Evolutionary conservation across 2,888 invertebrate species (phyloP), one percentile per base, ranked within the genome.

Genomic region (Sphaeridia pumilis): DNA sequence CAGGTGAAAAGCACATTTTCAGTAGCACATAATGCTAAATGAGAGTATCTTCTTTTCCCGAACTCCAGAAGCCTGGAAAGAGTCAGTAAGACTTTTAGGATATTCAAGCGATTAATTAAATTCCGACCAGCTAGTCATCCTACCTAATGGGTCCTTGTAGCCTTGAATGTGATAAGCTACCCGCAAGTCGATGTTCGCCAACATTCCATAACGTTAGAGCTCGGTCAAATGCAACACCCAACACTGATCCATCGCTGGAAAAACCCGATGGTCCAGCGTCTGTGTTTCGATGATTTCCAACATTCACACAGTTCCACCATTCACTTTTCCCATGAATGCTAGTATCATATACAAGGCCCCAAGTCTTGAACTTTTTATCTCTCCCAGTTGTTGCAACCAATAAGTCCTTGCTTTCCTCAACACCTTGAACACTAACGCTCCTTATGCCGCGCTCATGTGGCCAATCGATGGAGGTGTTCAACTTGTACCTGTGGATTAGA

Each of bases 211-310:
- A 69, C 1, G 85, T 86, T 43, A 85, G 68, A 7, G 76, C 75
- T 22, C 77, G 72, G 26, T 74, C 78, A 71, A 82, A 87, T 10
- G 78, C 78, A 14, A 82, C 80, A 4, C 80, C 83, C 38, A 87
- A 67, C 24, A 86, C 68, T 0, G 86, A 84, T n/a, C 84, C 84
- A 69, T 87, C 87, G 53, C 76, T 73, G 0, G 84, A 81, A 70
- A 86, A 86, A 42, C 75, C 75, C 2, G 80, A 72, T 36, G 76
- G 75, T 21, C 74, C 73, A 22, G 80, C 74, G 0, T 75, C 69
- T 20, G 79, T 68, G 58, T 78, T 72, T 47, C 79, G 75, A 65
- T 82, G 86, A 53, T 71, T 76, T 1, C 80, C 80, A 22, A 77
- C 72, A 26, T 76, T 77, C 28, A 77, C 73, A 67, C 83, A 83